Conservation (phyloP, 1,140 invertebrate species). For the Idris sp. region DNA sequence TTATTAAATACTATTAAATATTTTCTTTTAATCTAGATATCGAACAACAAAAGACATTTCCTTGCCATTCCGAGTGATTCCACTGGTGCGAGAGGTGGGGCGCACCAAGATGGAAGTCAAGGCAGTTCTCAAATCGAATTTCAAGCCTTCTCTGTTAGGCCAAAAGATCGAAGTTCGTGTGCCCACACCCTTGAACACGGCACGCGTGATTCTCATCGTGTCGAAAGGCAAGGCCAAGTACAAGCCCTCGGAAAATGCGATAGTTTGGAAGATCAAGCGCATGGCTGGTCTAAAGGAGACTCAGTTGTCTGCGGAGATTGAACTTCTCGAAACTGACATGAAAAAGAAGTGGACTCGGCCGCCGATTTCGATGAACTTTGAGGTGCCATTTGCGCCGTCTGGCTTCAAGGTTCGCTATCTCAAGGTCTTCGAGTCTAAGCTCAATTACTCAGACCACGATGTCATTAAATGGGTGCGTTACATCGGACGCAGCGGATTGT, state of each 20-base stretch:
- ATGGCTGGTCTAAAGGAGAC: conserved; percentile 99
- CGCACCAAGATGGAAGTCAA: conserved; percentile 99
- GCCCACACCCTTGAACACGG: conserved; percentile 98
- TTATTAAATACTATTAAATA: too few species aligned
- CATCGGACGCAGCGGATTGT: conserved; percentile 98
- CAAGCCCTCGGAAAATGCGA: conserved; percentile 99
- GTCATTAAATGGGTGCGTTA: conserved; percentile 99
- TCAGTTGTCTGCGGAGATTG: conserved; percentile 99
- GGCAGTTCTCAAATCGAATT: conserved; percentile 99
- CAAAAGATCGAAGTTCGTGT: conserved; percentile 99
- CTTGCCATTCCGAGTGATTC: conserved; percentile 99
- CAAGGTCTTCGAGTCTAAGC: conserved; percentile 99
- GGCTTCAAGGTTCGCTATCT: conserved; percentile 99
- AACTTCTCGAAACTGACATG: conserved; percentile 98
- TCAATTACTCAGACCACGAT: conserved; percentile 99
- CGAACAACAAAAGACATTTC: conserved; percentile 99
- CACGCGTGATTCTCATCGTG: conserved; percentile 98
- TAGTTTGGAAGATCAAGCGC: conserved; percentile 99
- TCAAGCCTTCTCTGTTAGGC: conserved; percentile 97
- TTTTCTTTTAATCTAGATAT: too few species aligned
- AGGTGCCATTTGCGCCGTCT: conserved; percentile 98
- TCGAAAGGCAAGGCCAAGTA: conserved; percentile 99
- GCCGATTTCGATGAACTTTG: conserved; percentile 99
- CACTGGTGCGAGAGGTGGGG: conserved; percentile 97
- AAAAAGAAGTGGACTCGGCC: conserved; percentile 99